These are phyloP conservation scores for Volucella bombylans DNA, from an alignment of 2,888 invertebrate genomes.

Conservation along the genomic window DNA sequence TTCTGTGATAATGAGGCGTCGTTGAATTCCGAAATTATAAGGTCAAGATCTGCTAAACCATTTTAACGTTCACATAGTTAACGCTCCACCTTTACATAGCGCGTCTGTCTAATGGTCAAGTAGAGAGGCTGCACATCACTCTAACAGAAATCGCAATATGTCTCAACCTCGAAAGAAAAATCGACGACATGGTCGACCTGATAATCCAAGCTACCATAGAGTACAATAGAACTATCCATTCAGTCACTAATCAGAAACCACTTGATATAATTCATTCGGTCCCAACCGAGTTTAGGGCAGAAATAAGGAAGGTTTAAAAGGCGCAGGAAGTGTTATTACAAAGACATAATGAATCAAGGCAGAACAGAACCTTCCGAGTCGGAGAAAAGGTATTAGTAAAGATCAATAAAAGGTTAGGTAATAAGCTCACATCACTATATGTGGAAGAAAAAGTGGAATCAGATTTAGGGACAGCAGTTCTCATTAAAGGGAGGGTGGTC, in stretches of 20 bases:
- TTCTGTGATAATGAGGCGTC: no score
- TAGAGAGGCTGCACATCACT: constrained; percentile 71
- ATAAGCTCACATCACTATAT: constrained; percentile 46
- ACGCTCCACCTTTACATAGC: constrained; percentile 67
- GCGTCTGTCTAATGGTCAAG: constrained; percentile 71
- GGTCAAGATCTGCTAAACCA: constrained; percentile 36
- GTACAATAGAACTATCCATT: neutral
- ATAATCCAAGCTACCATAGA: constrained; percentile 52
- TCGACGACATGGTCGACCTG: constrained; percentile 32
- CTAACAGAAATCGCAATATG: constrained; percentile 71
- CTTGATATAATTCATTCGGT: constrained; percentile 42
- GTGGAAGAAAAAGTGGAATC: constrained; percentile 35
- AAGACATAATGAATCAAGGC: constrained; percentile 32
- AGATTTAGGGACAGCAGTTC: no score
- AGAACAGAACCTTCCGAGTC: neutral
- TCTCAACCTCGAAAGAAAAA: constrained; percentile 60
- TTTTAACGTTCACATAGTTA: constrained; percentile 65
- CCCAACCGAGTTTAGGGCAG: constrained; percentile 11
- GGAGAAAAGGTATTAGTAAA: no score
- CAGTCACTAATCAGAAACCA: constrained; percentile 52
- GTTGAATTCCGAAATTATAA: no score
- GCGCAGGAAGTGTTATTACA: constrained; percentile 30
- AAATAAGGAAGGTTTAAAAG: constrained; percentile 48
- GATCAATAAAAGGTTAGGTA: constrained; percentile 50
- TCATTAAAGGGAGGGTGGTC: constrained; percentile 35